A percentile compares a stretch with the other conserved stretches of the same genome.
Conservation (phyloP, 2,888 invertebrate genomes). For the Odontomyia ornata region DNA sequence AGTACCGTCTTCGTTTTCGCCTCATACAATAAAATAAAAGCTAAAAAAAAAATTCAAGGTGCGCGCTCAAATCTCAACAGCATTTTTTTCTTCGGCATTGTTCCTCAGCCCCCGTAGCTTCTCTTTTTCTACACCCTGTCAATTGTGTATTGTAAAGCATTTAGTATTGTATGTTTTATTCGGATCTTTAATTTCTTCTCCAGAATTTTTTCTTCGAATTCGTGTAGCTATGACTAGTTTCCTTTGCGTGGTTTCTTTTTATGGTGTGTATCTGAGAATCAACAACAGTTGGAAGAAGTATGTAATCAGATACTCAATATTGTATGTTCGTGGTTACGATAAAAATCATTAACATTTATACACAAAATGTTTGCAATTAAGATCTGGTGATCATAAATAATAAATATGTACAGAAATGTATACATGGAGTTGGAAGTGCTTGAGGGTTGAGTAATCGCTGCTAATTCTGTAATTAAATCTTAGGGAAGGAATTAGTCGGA, state of each 20-base stretch:
- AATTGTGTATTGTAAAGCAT: not conserved
- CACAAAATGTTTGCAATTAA: conserved; percentile 21
- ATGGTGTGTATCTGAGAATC: not conserved
- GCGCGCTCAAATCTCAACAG: not conserved
- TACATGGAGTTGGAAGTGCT: too few relatives aligned
- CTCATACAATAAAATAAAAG: not conserved
- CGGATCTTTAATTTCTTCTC: not conserved
- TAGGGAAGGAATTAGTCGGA: too few relatives aligned
- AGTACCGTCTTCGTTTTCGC: not conserved
- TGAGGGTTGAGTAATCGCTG: too few relatives aligned
- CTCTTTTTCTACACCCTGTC: not conserved
- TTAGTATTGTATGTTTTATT: not conserved
- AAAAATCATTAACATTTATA: not conserved
- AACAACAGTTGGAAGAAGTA: not conserved
- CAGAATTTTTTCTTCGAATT: not conserved
- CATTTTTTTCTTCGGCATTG: not conserved
- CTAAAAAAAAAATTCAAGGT: too few relatives aligned
- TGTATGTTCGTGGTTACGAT: conserved; percentile 11
- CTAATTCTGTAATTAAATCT: too few relatives aligned
- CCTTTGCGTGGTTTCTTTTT: not conserved
- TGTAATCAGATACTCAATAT: conserved; percentile 24
- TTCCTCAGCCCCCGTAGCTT: not conserved
- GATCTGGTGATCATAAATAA: conserved; percentile 14
- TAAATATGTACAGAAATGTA: not conserved
- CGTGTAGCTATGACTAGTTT: too few relatives aligned